A percentile compares a stretch with the other conserved stretches of the same genome.
Evolutionary conservation across 2,113 vertebrate species (phyloP).

Genomic region (Prunella fulvescens): DNA sequence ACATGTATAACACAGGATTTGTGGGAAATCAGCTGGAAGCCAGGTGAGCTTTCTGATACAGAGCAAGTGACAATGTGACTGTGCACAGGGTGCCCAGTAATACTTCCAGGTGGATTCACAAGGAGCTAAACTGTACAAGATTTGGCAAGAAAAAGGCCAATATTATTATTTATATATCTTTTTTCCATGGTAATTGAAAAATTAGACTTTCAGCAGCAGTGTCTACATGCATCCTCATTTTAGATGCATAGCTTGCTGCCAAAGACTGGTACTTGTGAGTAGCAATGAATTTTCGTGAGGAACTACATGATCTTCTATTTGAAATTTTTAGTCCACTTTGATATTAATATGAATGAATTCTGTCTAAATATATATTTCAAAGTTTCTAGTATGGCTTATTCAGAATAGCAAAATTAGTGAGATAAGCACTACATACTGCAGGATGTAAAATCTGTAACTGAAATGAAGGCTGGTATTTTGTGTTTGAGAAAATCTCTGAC

Average conservation of each 20-base stretch:
- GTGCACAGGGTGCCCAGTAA: background rate
- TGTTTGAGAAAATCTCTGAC: background rate
- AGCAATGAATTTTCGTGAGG: background rate
- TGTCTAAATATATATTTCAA: background rate
- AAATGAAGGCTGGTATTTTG: background rate
- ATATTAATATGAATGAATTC: background rate
- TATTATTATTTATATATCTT: background rate
- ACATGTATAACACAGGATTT: background rate
- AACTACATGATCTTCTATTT: background rate
- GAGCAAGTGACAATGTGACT: background rate
- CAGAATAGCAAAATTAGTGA: background rate
- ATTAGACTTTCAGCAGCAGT: background rate
- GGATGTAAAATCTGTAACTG: background rate
- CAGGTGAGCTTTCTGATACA: background rate
- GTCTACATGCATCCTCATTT: background rate
- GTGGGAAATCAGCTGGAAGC: background rate
- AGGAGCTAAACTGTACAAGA: background rate
- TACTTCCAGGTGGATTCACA: background rate
- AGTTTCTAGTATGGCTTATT: background rate
- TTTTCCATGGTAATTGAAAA: background rate
- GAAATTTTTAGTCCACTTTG: background rate
- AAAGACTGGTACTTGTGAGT: background rate
- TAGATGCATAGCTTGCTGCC: background rate
- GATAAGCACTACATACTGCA: background rate
- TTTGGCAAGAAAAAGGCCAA: background rate